A percentile compares a stretch with the other conserved stretches of the same genome.
These are phyloP conservation scores for Labeo calbasu DNA, from an alignment of 2,797 vertebrate species.

Conservation along the genomic window DNA sequence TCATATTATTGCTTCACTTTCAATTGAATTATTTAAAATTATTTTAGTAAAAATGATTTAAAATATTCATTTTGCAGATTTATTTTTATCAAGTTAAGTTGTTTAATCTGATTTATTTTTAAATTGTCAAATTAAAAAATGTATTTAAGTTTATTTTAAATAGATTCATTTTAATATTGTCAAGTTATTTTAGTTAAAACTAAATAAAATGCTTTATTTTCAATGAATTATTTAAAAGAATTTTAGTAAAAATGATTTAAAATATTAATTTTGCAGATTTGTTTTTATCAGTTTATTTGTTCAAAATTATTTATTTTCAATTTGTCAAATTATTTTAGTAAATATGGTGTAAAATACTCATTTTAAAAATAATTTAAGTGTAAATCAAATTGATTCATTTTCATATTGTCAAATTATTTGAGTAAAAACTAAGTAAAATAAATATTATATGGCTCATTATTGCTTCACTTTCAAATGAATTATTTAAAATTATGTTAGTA, in stretches of 20 bases:
- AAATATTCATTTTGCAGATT: neutral
- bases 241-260: too few species aligned
- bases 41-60: neutral
- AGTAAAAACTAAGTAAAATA: neutral
- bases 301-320: neutral
- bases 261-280: neutral
- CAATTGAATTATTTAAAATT: neutral
- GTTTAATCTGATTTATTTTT: neutral
- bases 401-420: neutral
- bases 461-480: too few species aligned
- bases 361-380: too few species aligned
- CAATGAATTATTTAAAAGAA: too few species aligned
- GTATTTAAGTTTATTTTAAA: too few species aligned
- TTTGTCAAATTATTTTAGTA: too few species aligned
- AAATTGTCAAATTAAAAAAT: neutral
- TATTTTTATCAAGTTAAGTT: neutral
- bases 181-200: too few species aligned
- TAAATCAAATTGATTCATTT: neutral
- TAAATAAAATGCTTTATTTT: too few species aligned
- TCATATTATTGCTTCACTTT: neutral
- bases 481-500: neutral
- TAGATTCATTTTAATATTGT: neutral
- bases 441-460: neutral
- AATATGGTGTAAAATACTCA: too few species aligned
- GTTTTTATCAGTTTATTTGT: neutral